Percentiles rank a stretch among this genome's conserved stretches.
Evolutionary conservation across 2,888 invertebrate species (phyloP).

Genomic region (Cataglyphis albicans): DNA sequence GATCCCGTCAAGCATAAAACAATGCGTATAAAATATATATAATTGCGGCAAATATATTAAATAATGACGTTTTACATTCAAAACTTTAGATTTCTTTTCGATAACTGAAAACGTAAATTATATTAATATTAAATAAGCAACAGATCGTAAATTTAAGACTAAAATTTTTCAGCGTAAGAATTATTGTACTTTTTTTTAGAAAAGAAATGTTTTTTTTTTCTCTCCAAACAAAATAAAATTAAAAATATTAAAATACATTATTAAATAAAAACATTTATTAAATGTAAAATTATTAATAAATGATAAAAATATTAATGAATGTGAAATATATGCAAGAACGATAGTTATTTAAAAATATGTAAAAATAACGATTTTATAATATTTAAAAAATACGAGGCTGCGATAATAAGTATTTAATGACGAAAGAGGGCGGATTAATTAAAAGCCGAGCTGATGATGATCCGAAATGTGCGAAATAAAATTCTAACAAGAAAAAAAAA

Average conservation of each 20-base stretch:
- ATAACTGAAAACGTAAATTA: constrained; percentile 13
- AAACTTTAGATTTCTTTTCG: not conserved
- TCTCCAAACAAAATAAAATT: not conserved
- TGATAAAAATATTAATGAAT: not conserved
- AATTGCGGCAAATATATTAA: constrained; percentile 23
- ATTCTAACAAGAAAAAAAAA: too few species aligned
- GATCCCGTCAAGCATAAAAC: constrained; percentile 28
- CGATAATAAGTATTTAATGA: too few species aligned
- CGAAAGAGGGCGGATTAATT: too few species aligned
- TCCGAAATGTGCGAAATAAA: too few species aligned
- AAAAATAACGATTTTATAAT: not conserved
- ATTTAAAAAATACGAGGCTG: not conserved
- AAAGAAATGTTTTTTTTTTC: not conserved
- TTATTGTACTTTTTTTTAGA: not conserved
- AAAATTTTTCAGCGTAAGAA: not conserved
- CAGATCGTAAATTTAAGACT: not conserved
- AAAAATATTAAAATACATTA: not conserved
- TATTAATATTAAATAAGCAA: not conserved
- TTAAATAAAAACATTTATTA: not conserved
- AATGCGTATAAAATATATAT: constrained; percentile 46
- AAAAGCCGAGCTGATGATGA: too few species aligned
- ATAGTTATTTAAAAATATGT: constrained; percentile 10
- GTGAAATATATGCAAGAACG: not conserved
- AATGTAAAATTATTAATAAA: not conserved
- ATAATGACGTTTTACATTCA: not conserved